Base-by-base conservation (phyloP, 2,888 invertebrate genomes). In the Pyrrhosoma nymphula region DNA sequence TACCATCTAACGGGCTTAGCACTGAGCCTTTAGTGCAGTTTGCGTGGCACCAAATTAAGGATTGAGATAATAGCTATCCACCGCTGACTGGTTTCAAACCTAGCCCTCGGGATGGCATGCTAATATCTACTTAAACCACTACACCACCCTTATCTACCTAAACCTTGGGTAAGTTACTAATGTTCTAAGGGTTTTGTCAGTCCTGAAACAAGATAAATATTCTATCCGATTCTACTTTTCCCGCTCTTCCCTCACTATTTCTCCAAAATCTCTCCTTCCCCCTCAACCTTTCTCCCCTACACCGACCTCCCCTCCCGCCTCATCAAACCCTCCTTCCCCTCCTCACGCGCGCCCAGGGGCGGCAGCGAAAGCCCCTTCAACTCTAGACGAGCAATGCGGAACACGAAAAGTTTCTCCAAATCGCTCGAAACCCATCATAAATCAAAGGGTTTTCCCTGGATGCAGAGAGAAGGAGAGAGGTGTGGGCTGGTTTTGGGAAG, bases 341-440 rank as follows among this genome's bases (percentile, higher is more conserved):
- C 69, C n/a, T n/a, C 69, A 69, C 1, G 16, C 26, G 12, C 26
- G 12, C 12, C 69, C 26, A 26, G 12, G 20, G 10, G 82, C 35
- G 82, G 82, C 82, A 82, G 82, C 82, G 35, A 82, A 82, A 82
- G 82, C 82, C 82, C 82, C 82, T 82, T 82, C 82, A 82, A 82
- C 82, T 82, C 82, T 82, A 82, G 82, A 82, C 82, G 82, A 82
- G 82, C 82, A 82, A 82, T 82, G 82, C 82, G 82, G 82, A 82
- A 82, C 82, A 82, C 82, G 82, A 82, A 82, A 82, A 82, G 82
- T 82, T 82, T 82, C 82, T 82, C 82, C 26, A 82, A 82, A 82
- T 82, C 82, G 82, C 82, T 82, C 82, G 82, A 82, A 82, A 82
- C 30, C 82, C 82, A 82, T 82, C 82, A 82, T 82, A 82, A 82